Conservation (phyloP, 2,888 invertebrate species). For the Agriotes lineatus region DNA sequence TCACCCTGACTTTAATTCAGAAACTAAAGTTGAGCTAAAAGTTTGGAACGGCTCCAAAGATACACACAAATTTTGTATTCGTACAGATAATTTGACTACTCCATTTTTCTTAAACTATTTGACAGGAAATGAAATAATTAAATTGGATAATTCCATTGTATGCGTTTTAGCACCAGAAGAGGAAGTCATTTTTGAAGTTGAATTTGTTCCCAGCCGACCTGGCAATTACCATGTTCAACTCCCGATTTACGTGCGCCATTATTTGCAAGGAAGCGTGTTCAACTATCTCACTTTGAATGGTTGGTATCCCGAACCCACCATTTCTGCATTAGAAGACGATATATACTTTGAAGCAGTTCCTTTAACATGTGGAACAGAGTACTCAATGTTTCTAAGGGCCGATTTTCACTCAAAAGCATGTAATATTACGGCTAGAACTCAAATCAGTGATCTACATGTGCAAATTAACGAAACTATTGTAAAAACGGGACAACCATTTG, state of each 20-base stretch:
- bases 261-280: slow-evolving; percentile 56
- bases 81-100: slow-evolving; percentile 53
- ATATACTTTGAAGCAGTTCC: slow-evolving; percentile 61
- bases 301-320: slow-evolving; percentile 51
- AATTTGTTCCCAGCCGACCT: slow-evolving; percentile 53
- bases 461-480: not conserved
- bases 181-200: slow-evolving; percentile 51
- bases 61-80: slow-evolving; percentile 53
- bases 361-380: slow-evolving; percentile 50
- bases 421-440: slow-evolving; percentile 30
- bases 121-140: slow-evolving; percentile 46
- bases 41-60: slow-evolving; percentile 48
- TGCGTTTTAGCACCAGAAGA: slow-evolving; percentile 53
- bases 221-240: slow-evolving; percentile 55
- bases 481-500: not conserved
- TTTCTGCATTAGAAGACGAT: slow-evolving; percentile 53
- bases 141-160: slow-evolving; percentile 45
- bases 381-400: slow-evolving; percentile 49
- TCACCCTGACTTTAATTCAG: not conserved
- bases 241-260: slow-evolving; percentile 60
- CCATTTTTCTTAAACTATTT: slow-evolving; percentile 56
- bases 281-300: slow-evolving; percentile 61
- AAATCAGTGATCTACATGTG: slow-evolving; percentile 19
- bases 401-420: slow-evolving; percentile 46
- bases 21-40: slow-evolving; percentile 11